Evolutionary conservation across 2,797 vertebrate genomes (phyloP), one percentile per base, ranked within the genome.

Genomic region (Sandelia bainsii): DNA sequence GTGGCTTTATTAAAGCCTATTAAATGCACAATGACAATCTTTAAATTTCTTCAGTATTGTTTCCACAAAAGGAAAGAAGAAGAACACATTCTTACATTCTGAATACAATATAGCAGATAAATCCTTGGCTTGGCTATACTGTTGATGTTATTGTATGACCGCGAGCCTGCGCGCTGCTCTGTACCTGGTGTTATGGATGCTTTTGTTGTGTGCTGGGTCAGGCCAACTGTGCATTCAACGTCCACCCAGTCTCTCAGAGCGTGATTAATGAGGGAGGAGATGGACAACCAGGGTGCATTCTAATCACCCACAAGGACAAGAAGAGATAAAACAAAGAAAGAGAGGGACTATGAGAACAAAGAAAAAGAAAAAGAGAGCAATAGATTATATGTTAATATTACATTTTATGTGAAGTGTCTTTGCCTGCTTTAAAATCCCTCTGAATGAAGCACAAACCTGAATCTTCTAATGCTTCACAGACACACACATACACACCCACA

Each of bases 231-330:
- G 86, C 87, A 82, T 88, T 88, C 86, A 75, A 75, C 67, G 78
- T 89, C 89, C 72, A 59, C 83, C 70, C 82, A 29, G 75, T 88
- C 82, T 79, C 79, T 87, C 85, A 37, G 79, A 85, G 88, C 59
- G 81, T 93, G 93, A 91, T 92, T 93, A 94, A 93, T 91, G 91
- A 92, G 90, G 72, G 72, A 83, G 84, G 85, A 90, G 91, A 90
- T 77, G 61, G 81, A 86, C 86, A 72, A 74, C 69, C 77, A 17
- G 63, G 80, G 80, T 80, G 91, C 90, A 93, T 92, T 85, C 89
- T 83, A 92, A 93, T 93, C 87, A 88, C 75, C 85, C 86, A 50
- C 90, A 93, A 93, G 91, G 92, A 92, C 90, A 69, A 32, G 77
- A 42, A 69, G 68, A 89, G 81, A 81, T 77, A 81, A 73, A 61